Percentiles rank a stretch among this genome's conserved stretches.
These are phyloP conservation scores for Tiaroga cobitis DNA, from an alignment of 2,797 vertebrate genomes.

Conservation along the genomic window DNA sequence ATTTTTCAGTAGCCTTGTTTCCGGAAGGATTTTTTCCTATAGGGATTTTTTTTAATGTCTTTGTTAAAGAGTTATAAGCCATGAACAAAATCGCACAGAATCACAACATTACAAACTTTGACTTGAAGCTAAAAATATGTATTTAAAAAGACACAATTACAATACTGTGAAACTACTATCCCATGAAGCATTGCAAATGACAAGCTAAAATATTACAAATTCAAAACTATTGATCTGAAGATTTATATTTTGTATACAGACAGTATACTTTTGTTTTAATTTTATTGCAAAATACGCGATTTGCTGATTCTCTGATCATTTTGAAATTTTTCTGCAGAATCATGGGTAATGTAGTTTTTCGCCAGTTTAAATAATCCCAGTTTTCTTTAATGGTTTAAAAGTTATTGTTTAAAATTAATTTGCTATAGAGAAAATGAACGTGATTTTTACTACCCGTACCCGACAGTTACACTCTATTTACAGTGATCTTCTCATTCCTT, in stretches of 20 bases:
- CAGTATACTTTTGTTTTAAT: not conserved
- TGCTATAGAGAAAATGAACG: no score
- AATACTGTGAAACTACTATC: not conserved
- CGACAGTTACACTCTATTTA: not conserved
- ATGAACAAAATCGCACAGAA: not conserved
- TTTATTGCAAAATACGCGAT: not conserved
- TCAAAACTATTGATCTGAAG: not conserved
- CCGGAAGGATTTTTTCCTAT: not conserved
- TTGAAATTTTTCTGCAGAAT: not conserved
- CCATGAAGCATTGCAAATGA: not conserved
- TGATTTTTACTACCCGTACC: no score
- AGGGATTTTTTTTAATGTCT: not conserved
- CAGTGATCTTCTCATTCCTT: not conserved
- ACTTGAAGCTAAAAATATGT: not conserved
- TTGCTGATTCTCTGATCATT: not conserved
- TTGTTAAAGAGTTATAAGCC: not conserved
- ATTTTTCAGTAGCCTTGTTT: not conserved
- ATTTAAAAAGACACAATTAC: not conserved
- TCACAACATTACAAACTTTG: not conserved
- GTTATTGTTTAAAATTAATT: not conserved
- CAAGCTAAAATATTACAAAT: not conserved
- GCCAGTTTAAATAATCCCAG: no score
- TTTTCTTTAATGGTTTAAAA: not conserved
- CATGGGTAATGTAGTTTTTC: not conserved
- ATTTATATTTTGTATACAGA: not conserved